Percentiles rank a stretch among this genome's conserved stretches.
Conservation (phyloP, 2,113 vertebrate genomes). For the Lophius piscatorius region DNA sequence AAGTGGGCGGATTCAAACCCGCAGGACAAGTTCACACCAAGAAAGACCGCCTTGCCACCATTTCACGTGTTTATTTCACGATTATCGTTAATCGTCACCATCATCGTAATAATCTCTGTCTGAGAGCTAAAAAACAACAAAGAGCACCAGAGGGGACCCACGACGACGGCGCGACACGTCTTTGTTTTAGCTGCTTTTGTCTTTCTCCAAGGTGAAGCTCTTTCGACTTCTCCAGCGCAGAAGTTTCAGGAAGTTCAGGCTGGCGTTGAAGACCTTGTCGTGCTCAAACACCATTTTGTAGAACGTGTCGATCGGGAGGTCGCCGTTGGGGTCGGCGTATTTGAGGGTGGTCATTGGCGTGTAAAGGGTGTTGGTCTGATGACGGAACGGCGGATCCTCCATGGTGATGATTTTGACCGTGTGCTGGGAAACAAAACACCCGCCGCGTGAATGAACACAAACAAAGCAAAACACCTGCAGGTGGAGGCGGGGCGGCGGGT, state of each 20-base stretch:
- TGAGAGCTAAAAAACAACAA: background rate
- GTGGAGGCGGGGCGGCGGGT: background rate
- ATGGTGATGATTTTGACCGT: conserved; percentile 85
- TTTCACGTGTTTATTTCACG: background rate
- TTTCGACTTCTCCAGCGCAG: conserved; percentile 86
- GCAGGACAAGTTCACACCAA: background rate
- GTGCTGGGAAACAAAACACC: conserved; percentile 71
- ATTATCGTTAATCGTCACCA: background rate
- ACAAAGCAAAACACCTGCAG: too few relatives aligned
- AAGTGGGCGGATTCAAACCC: conserved; percentile 1
- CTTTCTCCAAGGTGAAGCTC: conserved; percentile 80
- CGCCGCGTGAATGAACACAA: background rate
- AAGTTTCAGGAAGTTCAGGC: conserved; percentile 87
- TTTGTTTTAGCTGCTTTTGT: conserved; percentile 53
- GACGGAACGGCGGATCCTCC: conserved; percentile 86
- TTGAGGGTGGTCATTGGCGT: conserved; percentile 89
- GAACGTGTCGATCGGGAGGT: conserved; percentile 87
- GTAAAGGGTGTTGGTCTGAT: conserved; percentile 87
- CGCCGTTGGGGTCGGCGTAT: conserved; percentile 85
- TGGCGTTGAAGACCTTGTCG: conserved; percentile 87
- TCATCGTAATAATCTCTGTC: background rate
- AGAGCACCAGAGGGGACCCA: background rate
- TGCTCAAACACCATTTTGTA: conserved; percentile 90
- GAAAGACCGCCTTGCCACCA: background rate
- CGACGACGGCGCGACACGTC: background rate